These are phyloP conservation scores for Orientallactaga sibirica DNA, from an alignment of 2,797 vertebrate genomes.

Conservation along the genomic window DNA sequence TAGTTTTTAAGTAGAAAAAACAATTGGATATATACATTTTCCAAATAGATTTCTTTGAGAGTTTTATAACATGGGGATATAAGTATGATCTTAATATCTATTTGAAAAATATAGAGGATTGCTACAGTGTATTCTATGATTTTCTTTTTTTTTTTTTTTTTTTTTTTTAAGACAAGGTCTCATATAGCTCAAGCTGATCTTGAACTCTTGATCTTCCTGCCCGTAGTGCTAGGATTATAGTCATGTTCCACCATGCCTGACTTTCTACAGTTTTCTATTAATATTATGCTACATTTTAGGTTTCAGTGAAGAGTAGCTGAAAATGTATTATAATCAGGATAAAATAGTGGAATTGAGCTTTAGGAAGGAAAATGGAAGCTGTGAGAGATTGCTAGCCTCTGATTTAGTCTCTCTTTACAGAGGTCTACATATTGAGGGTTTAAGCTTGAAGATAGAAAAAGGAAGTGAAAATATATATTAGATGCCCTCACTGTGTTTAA, in stretches of 20 bases:
- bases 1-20: slow-evolving; percentile 2
- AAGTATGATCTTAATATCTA: neutral
- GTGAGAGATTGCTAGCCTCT: neutral
- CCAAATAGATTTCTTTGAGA: no score
- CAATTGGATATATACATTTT: neutral
- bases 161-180: no score
- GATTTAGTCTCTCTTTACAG: neutral
- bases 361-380: slow-evolving; percentile 19
- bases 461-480: slow-evolving; percentile 4
- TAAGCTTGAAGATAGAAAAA: slow-evolving; percentile 3
- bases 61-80: no score
- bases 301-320: neutral
- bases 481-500: neutral
- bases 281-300: slow-evolving; percentile 9
- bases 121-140: no score
- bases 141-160: no score
- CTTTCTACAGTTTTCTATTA: slow-evolving; percentile 51
- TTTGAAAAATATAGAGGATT: slow-evolving; percentile 3
- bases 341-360: neutral
- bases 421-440: neutral
- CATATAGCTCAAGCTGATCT: no score
- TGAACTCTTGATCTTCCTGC: no score
- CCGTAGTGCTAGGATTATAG: no score
- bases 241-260: neutral
- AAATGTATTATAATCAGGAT: neutral